phyloP scores from a whole-genome alignment of 1,140 invertebrate species.

The Acarapis woodi region DNA sequence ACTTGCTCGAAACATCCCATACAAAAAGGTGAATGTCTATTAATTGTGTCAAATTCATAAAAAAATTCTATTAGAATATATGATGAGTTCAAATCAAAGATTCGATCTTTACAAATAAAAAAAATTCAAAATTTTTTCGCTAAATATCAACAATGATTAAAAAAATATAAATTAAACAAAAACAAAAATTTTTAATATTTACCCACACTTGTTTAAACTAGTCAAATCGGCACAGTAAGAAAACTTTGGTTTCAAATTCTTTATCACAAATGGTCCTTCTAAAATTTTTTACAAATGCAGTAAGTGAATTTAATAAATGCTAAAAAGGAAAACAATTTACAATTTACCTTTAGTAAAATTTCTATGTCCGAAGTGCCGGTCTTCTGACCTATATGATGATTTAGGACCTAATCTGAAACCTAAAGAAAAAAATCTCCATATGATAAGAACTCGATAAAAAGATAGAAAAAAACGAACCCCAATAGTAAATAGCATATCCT shows the following conservation, averaged over 20 bases:
- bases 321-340: too few relatives aligned
- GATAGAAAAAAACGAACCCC: neutral
- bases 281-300: too few relatives aligned
- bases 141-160: too few relatives aligned
- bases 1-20: constrained; percentile 3
- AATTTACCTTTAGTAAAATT: neutral
- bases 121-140: too few relatives aligned
- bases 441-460: neutral
- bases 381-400: neutral
- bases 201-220: constrained; percentile 1
- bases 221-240: constrained; percentile 4
- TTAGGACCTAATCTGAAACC: too few relatives aligned
- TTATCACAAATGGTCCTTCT: constrained; percentile 1
- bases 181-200: too few relatives aligned
- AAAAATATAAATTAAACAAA: too few relatives aligned
- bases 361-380: neutral
- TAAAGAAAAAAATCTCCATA: neutral
- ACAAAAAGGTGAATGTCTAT: constrained; percentile 4
- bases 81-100: too few relatives aligned
- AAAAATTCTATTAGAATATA: too few relatives aligned
- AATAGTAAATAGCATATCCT: constrained; percentile 4
- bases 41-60: too few relatives aligned
- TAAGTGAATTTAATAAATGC: too few relatives aligned
- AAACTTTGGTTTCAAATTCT: constrained; percentile 1
- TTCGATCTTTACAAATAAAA: too few relatives aligned